Evolutionary conservation across 2,888 invertebrate species (phyloP), one percentile per base, ranked within the genome.

Genomic region (Pemphredon lugubris): DNA sequence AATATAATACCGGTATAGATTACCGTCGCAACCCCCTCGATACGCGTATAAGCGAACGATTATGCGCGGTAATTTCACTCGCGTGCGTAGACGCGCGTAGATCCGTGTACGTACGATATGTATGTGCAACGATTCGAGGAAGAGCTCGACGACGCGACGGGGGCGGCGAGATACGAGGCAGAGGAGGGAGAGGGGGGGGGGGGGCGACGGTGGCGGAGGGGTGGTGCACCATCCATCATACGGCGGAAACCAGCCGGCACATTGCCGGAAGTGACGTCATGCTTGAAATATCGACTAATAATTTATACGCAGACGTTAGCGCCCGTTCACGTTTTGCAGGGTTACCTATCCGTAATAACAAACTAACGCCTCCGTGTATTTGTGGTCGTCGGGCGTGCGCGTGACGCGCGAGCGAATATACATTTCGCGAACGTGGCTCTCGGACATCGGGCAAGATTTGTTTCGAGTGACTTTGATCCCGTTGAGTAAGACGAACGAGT

Each of bases 201-300:
- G 60, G 61, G 60, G 79, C n/a, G 67, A 64, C 67, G 58, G 54
- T 66, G 57, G 26, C 64, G 66, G 64, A 67, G 57, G 60, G 61
- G 60, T 78, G 80, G 69, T 66, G 72, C 74, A 75, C 72, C 84
- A 88, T 88, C 86, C 84, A 86, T 88, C 88, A 88, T 88, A 85
- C 75, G 75, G 75, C 86, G 88, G 87, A 87, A 87, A 83, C 84
- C 85, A 85, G 85, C 83, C 86, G 86, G 85, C 87, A 88, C 88
- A 88, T 88, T 88, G 88, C 87, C 87, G 88, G 88, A 88, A 87
- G 87, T 88, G 87, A 87, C 87, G 88, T 87, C 86, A 85, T 73
- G 85, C 81, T 79, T 87, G 87, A 88, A 88, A 88, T 88, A 88
- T 88, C 87, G 88, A 86, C 87, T 88, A 88, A 88, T 88, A 88